Evolutionary conservation across 53 echinoderm and acorn worm species (phyloP).

Genomic region (Echinarachnius parma): DNA sequence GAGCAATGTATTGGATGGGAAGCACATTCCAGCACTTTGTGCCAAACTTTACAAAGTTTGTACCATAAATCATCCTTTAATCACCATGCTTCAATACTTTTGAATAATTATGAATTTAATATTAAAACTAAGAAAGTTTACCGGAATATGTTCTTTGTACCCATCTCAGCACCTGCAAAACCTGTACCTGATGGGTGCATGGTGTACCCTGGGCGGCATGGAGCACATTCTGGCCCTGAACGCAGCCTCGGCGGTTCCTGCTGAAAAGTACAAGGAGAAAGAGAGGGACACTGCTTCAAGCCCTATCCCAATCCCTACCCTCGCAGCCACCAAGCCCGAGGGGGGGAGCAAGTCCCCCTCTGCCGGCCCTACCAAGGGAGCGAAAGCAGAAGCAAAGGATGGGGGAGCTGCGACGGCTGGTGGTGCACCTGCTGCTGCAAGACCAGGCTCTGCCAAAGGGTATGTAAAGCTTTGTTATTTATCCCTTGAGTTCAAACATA

Average conservation of each 20-base stretch:
- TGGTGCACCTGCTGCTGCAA: slow-evolving; percentile 1
- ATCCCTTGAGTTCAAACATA: no score
- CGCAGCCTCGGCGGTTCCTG: slow-evolving; percentile 24
- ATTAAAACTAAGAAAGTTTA: no score
- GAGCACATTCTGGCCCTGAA: slow-evolving; percentile 83
- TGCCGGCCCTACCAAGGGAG: not conserved
- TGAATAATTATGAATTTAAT: no score
- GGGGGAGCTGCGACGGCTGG: slow-evolving; percentile 36
- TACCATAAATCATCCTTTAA: no score
- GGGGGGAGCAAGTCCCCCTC: slow-evolving; percentile 15
- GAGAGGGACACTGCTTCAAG: slow-evolving; percentile 32
- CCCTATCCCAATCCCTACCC: slow-evolving; percentile 29
- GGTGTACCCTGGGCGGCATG: slow-evolving; percentile 88
- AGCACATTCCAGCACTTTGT: no score
- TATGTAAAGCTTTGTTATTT: no score
- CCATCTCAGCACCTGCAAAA: slow-evolving; percentile 82
- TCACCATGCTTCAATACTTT: no score
- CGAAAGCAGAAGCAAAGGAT: slow-evolving; percentile 26
- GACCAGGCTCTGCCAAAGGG: slow-evolving; percentile 77
- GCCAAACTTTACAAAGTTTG: no score
- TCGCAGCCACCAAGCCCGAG: not conserved
- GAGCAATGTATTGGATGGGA: no score
- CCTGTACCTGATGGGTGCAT: slow-evolving; percentile 94
- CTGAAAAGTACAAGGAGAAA: slow-evolving; percentile 49
- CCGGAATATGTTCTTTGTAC: no score